Base-by-base conservation (phyloP, 2,797 vertebrate species). In the Chloroceryle amazona region DNA sequence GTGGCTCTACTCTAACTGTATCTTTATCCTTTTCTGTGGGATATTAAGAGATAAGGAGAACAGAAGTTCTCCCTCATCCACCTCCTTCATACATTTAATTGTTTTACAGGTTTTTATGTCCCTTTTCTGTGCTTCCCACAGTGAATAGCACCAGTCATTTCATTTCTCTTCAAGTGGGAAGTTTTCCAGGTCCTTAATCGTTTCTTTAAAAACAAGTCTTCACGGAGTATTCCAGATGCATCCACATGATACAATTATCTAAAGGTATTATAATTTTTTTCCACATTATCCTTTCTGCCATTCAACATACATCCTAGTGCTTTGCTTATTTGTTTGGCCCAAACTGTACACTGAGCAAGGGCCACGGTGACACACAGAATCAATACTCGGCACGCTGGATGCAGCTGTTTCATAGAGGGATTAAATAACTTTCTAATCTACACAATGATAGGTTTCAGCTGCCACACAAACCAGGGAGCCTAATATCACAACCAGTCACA, bases 391-490 rank as follows among this genome's bases (percentile, higher is more conserved):
- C 4, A 4, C 3, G 8, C 75, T 95, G 87, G 82, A 72, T 90
- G 94, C 94, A 92, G 82, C 94, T 96, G 94, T 90, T 94, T 94
- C 66, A 35, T 52, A 49, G 51, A 66, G 31, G 76, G 80, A 91
- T 93, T 94, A 84, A 94, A 89, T 95, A 88, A 70, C 85, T 90
- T 92, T 88, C 72, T 90, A 68, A 95, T 96, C 93, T 94, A 79
- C 51, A 60, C 58, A 90, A 41, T 79, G 91, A 91, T 66, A 65
- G 76, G 42, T 93, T 95, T 96, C 96, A 94, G 89, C 88, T 95
- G 94, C 76, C 60, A 42, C 1, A 11, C 60, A 79, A 75, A 86
- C 39, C n/a, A 58, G 20, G 49, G 51, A 42, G 73, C 28, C 70
- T 79, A 76, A 33, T 73, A 76, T 17, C 0, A 2, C 3, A 10